These are phyloP conservation scores for Episyrphus balteatus DNA, from an alignment of 1,140 invertebrate species.

Conservation along the genomic window DNA sequence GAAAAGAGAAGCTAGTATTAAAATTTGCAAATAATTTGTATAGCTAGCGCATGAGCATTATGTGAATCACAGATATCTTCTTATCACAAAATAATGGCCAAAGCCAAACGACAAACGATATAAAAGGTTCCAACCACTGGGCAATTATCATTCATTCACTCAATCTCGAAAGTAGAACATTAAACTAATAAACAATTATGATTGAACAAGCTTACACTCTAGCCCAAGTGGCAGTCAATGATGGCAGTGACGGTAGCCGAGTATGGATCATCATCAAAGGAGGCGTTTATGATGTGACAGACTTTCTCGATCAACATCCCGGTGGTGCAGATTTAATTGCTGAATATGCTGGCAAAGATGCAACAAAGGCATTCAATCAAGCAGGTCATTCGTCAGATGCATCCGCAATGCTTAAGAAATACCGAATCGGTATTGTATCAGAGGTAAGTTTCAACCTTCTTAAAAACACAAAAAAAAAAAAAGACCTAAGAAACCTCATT, in stretches of 20 bases:
- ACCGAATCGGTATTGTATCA: conserved; percentile 52
- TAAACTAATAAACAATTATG: too few species aligned
- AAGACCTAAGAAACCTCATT: too few species aligned
- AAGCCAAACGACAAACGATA: too few species aligned
- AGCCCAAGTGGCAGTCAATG: conserved; percentile 43
- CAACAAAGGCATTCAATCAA: conserved; percentile 49
- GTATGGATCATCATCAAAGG: conserved; percentile 54
- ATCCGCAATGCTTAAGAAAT: conserved; percentile 42
- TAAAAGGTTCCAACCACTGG: too few species aligned
- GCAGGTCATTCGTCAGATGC: conserved; percentile 54
- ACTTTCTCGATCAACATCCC: conserved; percentile 50
- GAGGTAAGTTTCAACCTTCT: conserved; percentile 25
- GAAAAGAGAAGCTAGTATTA: too few species aligned
- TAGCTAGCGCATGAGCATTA: too few species aligned
- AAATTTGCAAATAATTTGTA: too few species aligned
- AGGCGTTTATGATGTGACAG: conserved; percentile 53
- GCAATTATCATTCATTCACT: too few species aligned
- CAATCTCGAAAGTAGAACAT: too few species aligned
- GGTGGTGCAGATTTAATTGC: conserved; percentile 48
- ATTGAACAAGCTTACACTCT: conserved; percentile 34
- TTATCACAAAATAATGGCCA: too few species aligned
- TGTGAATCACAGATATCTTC: too few species aligned
- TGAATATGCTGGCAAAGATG: conserved; percentile 53
- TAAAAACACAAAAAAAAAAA: too few species aligned
- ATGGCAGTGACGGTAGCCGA: conserved; percentile 41